phyloP scores from a whole-genome alignment of 2,113 vertebrate genomes.

The Cyprinodon brontotheroides region DNA sequence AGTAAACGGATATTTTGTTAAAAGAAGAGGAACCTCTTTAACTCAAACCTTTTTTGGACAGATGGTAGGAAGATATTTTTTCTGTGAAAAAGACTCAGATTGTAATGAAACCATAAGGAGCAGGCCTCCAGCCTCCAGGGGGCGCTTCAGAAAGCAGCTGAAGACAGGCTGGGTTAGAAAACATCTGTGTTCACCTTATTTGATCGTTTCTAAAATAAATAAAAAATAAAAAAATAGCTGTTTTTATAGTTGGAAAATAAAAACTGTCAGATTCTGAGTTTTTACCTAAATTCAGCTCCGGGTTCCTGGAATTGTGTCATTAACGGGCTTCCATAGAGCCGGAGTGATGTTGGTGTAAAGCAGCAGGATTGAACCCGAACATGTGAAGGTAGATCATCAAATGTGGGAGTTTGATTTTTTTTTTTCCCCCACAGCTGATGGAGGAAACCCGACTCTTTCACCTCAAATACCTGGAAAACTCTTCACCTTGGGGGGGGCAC shows the following conservation, averaged over 20 bases:
- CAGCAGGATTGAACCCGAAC: neutral
- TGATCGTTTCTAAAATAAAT: too few relatives aligned
- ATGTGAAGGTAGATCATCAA: neutral
- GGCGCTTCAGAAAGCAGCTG: neutral
- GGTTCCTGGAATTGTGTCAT: constrained; percentile 23
- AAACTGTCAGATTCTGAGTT: neutral
- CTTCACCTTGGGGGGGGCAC: constrained; percentile 1
- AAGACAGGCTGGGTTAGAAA: too few relatives aligned
- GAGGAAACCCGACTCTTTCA: neutral
- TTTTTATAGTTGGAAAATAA: neutral
- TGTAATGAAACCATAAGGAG: neutral
- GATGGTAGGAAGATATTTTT: neutral
- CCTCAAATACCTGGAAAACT: neutral
- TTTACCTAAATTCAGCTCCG: neutral
- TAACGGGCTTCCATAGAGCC: constrained; percentile 12
- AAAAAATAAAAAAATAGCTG: neutral
- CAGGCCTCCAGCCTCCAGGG: neutral
- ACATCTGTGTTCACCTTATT: too few relatives aligned
- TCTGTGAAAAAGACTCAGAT: neutral
- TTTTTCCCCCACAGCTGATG: constrained; percentile 20
- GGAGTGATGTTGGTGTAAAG: neutral
- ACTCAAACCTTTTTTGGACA: neutral
- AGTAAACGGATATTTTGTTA: too few relatives aligned
- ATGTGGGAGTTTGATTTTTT: neutral
- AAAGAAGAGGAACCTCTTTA: neutral